Base-by-base conservation (phyloP, 2,888 invertebrate genomes). In the Sabatieria punctata region DNA sequence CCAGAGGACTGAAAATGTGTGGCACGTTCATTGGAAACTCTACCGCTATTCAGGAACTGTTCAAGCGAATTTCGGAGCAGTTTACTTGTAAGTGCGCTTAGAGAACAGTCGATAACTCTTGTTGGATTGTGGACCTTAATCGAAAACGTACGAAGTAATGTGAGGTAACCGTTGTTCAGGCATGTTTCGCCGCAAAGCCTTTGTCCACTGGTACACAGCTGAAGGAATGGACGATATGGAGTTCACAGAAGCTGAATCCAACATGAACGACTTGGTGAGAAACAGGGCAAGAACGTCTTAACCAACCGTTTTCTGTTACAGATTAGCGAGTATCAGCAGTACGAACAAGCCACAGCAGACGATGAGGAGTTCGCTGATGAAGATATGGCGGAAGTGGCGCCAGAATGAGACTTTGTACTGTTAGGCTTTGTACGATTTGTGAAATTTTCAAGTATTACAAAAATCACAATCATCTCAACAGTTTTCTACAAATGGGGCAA, bases 211-310 rank as follows among this genome's bases (percentile, higher is more conserved):
- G 88, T 91, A 88, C 74, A 88, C 86, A 21, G 88, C 88, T 47
- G 88, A 91, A 71, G 89, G 89, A 51, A 89, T 89, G 89, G 88
- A 89, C 71, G 86, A 88, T 71, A 82, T 86, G 84, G 89, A 91
- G 71, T 89, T 89, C 72, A 85, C 83, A 47, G 89, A 91, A 65
- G 89, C 91, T 1, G 88, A 91, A 70, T 84, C 84, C 62, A 89
- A 89, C 75, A 85, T 91, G 75, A 86, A 72, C 80, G 74, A 75
- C 58, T 57, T 71, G 47, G 66, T 71, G 18, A n/a, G n/a, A n/a
- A n/a, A n/a, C n/a, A n/a, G n/a, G n/a, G n/a, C n/a, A n/a, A n/a
- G n/a, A n/a, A n/a, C n/a, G n/a, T n/a, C n/a, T n/a, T n/a, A n/a
- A n/a, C n/a, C n/a, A 8, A 6, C 8, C 19, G 24, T 23, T 41